Base-by-base conservation (phyloP, 2,888 invertebrate genomes). In the Caenorhabditis sp. region DNA sequence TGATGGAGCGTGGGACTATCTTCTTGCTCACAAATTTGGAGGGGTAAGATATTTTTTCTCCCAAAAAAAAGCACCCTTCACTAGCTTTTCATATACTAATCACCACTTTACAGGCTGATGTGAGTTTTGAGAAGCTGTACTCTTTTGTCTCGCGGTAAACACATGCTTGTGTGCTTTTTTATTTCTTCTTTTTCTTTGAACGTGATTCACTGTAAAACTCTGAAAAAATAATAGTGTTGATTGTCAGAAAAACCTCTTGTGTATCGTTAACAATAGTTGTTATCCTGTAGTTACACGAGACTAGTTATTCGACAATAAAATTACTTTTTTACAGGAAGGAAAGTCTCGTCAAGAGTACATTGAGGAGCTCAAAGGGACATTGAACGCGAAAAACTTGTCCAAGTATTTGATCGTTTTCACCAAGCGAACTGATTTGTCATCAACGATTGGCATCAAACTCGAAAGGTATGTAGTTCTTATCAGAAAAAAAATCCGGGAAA, bases 11-110 rank as follows among this genome's bases (percentile, higher is more conserved):
- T 94, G 94, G 89, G 93, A 93, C 85, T 94, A 94, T 89, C 91
- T 95, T 79, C 92, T 94, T 84, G 93, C 93, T 88, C 94, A 95
- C 89, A 93, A 94, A 91, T 94, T 94, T 89, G 95, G 94, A 89
- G 93, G 93, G 89, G 94, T 94, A 91, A 92, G 93, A 5, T 8
- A 36, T 43, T 43, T 5, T 3, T 14, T 6, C 43, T 51, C 12
- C 21, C 21, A 3, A 23, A 51, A 1, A 51, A 21, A 21, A 51
- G 21, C 3, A 51, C 21, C 31, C n/a, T n/a, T n/a, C n/a, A n/a
- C 59, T 54, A 57, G 37, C 43, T 37, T 24, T 17, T 26, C 27
- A 31, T 51, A 8, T n/a, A 50, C 17, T 50, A 23, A 14, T 24
- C 5, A 43, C 37, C 43, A 43, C 26, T 37, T 66, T 70, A 27